Evolutionary conservation across 2,113 vertebrate species (phyloP), one percentile per base, ranked within the genome.

Genomic region (Willisornis vidua): DNA sequence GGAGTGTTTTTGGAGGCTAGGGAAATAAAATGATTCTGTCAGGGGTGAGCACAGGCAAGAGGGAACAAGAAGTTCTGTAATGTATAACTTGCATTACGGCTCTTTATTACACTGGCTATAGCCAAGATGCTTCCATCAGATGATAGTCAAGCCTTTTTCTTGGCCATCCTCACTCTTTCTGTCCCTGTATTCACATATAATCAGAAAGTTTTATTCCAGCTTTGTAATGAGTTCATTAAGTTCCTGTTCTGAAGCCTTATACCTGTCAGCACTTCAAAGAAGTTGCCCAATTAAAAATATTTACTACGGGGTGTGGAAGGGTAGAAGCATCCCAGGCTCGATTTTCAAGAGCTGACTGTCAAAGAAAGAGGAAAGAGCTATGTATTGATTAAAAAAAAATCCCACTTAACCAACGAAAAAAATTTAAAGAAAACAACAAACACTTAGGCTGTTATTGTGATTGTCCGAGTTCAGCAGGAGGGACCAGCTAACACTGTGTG

Each of bases 1-100:
- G 55, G 83, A 66, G 72, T 95, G 95, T 43, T 94, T 96, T 94
- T 93, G 88, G 89, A 96, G 87, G 85, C 74, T 93, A 26, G 19
- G 62, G 46, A 31, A 85, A 31, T 57, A 80, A 81, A 94, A 77
- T 83, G 39, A 58, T 95, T 90, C 94, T 97, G 91, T 94, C 91
- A 93, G 84, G 91, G 43, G 37, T 43, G 81, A 74, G 72, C 4
- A 22, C 29, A 87, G 93, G 89, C 77, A 49, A 41, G 48, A 87
- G 55, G 65, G 85, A 96, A 86, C 26, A 91, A 92, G 87, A 61
- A 94, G 59, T 67, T 55, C 75, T 93, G 49, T 66, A 62, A 29
- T 33, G 16, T 48, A 29, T 55, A 26, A 71, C 79, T 84, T 95
- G 80, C 58, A 68, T 26, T 33, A 23, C 1, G 63, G 78, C 57